These are phyloP conservation scores for Yponomeuta malinellus DNA, from an alignment of 2,888 invertebrate genomes.

Conservation along the genomic window DNA sequence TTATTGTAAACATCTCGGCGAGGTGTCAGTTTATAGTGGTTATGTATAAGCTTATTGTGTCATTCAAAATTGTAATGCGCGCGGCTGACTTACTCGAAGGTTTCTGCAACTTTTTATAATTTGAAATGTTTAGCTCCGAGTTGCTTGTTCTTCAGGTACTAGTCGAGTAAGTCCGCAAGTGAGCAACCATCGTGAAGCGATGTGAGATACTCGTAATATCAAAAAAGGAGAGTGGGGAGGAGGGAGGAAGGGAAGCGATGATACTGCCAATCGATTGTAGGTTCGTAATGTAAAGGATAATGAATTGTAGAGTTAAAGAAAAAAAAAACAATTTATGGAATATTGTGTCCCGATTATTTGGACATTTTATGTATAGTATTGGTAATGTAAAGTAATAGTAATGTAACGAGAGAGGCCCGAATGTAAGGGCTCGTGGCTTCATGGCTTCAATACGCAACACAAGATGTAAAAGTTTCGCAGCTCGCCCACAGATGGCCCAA, in stretches of 20 bases:
- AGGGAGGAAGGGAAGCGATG: constrained; percentile 34
- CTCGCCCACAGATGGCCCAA: background rate
- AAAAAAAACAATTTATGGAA: constrained; percentile 61
- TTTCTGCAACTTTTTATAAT: no score
- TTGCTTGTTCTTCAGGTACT: background rate
- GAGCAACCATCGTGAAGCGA: constrained; percentile 24
- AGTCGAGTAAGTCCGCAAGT: background rate
- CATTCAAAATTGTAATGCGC: constrained; percentile 25
- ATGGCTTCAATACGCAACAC: background rate
- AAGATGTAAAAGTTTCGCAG: background rate
- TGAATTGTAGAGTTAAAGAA: constrained; percentile 65
- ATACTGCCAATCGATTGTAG: constrained; percentile 75
- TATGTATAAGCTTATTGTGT: constrained; percentile 27
- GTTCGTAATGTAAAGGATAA: constrained; percentile 61
- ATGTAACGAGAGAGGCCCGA: background rate
- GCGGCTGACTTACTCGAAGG: no score
- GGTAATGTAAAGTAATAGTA: constrained; percentile 25
- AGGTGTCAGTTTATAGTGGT: constrained; percentile 8
- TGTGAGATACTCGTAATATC: constrained; percentile 45
- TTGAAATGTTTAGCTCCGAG: no score
- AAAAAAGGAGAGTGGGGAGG: constrained; percentile 28
- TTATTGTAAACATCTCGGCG: constrained; percentile 7
- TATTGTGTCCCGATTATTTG: constrained; percentile 66
- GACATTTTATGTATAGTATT: constrained; percentile 65
- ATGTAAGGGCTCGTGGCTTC: background rate